These are phyloP conservation scores for Pterocles gutturalis DNA, from an alignment of 2,113 vertebrate species.

Conservation along the genomic window DNA sequence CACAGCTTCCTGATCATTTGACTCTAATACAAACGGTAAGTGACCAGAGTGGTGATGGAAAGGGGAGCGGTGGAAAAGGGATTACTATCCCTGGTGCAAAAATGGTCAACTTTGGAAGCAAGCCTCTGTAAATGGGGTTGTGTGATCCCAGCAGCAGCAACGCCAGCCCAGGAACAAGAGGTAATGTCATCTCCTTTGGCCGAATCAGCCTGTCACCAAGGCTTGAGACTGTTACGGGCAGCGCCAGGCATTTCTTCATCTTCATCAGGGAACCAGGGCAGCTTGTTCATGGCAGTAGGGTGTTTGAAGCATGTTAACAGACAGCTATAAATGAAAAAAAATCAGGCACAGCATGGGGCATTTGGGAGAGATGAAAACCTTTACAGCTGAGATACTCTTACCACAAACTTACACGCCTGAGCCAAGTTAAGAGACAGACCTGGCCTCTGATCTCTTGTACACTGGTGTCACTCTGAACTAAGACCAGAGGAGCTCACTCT, in stretches of 20 bases:
- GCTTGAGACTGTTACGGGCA: not conserved
- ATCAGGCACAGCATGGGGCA: accelerated
- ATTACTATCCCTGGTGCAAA: not conserved
- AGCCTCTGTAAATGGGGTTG: accelerated
- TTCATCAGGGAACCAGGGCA: not conserved
- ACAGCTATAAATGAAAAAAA: not conserved
- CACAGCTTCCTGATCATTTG: accelerated
- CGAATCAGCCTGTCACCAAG: not conserved
- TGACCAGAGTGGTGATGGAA: accelerated
- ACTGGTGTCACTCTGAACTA: not conserved
- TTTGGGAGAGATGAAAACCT: not conserved
- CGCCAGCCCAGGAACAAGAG: not conserved
- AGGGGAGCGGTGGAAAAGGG: accelerated
- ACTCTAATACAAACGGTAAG: not conserved
- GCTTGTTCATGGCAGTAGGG: not conserved
- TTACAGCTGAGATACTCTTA: not conserved
- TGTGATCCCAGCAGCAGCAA: not conserved
- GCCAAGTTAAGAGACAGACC: not conserved
- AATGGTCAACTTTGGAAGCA: not conserved
- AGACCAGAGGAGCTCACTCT: not conserved
- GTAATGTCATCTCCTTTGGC: not conserved
- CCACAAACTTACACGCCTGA: not conserved
- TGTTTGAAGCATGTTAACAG: not conserved
- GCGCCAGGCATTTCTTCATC: not conserved
- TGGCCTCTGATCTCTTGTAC: not conserved